Percentiles rank a stretch among this genome's conserved stretches.
phyloP scores from a whole-genome alignment of 2,888 invertebrate species.

The Vesta saturnalis region DNA sequence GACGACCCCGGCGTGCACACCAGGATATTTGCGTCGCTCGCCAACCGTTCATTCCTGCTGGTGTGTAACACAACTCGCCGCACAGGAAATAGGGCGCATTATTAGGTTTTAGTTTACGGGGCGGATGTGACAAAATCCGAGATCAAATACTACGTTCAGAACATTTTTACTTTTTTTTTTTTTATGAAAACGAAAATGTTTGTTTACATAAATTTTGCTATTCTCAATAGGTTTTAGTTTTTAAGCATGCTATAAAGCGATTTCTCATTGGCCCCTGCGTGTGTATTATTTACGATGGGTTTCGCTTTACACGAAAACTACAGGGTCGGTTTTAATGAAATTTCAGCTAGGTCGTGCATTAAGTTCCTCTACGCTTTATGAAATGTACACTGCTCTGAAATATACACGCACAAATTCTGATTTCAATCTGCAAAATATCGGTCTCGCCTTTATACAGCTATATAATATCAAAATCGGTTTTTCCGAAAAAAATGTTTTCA shows the following conservation, averaged over 20 bases:
- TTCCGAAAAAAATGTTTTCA: no score
- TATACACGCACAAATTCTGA: no score
- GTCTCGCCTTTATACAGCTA: no score
- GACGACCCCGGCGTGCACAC: conserved; percentile 58
- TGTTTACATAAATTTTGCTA: no score
- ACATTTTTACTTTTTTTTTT: no score
- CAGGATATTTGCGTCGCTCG: conserved; percentile 52
- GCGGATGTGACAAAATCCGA: conserved; percentile 35
- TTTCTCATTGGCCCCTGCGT: background rate
- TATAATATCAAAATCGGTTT: no score
- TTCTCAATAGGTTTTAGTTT: no score
- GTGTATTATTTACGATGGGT: background rate
- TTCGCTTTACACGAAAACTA: background rate
- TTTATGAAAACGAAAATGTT: no score
- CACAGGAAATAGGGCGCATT: conserved; percentile 36
- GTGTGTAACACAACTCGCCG: conserved; percentile 32
- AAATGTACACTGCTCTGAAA: no score
- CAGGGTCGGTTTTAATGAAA: background rate
- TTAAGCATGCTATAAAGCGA: background rate
- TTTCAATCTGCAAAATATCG: no score
- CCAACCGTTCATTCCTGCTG: conserved; percentile 28
- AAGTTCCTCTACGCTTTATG: no score
- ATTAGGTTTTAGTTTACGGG: conserved; percentile 37
- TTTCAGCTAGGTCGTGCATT: background rate
- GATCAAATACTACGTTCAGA: conserved; percentile 35